Conservation (phyloP, 1,140 invertebrate genomes). For the Ceratitis capitata region DNA sequence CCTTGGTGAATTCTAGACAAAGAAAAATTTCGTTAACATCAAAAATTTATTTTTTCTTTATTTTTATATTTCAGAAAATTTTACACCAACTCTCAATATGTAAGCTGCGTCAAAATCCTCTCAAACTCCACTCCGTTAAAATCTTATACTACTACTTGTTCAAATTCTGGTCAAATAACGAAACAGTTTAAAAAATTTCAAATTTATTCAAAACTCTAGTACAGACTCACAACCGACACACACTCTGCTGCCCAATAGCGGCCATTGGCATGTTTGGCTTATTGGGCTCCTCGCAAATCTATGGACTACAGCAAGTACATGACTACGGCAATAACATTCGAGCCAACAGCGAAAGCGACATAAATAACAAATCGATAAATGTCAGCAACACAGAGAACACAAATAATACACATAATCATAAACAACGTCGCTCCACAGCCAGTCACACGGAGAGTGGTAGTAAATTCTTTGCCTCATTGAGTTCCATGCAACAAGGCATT, state of each 20-base stretch:
- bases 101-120: neutral
- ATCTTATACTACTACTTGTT: too few species aligned
- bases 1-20: too few species aligned
- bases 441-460: conserved; percentile 47
- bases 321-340: conserved; percentile 40
- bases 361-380: neutral
- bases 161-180: too few species aligned
- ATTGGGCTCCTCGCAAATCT: conserved; percentile 55
- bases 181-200: too few species aligned
- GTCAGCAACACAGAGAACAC: neutral
- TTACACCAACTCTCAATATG: neutral
- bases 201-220: too few species aligned
- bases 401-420: neutral
- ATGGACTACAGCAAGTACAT: conserved; percentile 53
- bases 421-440: conserved; percentile 51
- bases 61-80: too few species aligned
- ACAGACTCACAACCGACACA: too few species aligned
- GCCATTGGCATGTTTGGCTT: conserved; percentile 8
- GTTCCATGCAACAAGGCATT: conserved; percentile 43
- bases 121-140: neutral
- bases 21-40: too few species aligned
- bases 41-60: too few species aligned
- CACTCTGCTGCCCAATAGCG: neutral
- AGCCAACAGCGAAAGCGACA: conserved; percentile 15
- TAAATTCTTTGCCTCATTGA: conserved; percentile 49